These are phyloP conservation scores for Bombyx mandarina DNA, from an alignment of 1,140 invertebrate genomes.

Conservation along the genomic window DNA sequence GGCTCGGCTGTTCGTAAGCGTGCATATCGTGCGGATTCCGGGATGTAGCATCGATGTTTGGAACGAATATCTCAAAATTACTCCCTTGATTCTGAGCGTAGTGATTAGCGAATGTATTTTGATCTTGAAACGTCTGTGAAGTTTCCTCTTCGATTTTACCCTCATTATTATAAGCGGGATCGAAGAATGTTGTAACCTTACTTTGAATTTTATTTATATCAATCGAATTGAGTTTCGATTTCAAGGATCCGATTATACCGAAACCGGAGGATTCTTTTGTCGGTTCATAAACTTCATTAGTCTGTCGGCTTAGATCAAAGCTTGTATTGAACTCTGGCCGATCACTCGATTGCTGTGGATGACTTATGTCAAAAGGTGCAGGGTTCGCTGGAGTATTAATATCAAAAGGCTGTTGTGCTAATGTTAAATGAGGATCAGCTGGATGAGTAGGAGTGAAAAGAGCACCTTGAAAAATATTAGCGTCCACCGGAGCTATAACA, in stretches of 20 bases:
- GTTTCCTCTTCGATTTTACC: slow-evolving; percentile 18
- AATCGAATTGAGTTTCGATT: slow-evolving; percentile 56
- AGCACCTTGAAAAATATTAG: slow-evolving; percentile 33
- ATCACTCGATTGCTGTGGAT: slow-evolving; percentile 6
- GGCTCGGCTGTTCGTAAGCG: background rate
- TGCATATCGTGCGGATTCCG: too few relatives aligned
- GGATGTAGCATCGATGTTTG: slow-evolving; percentile 6
- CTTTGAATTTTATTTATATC: slow-evolving; percentile 65
- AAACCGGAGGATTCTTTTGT: slow-evolving; percentile 40
- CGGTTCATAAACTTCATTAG: slow-evolving; percentile 34
- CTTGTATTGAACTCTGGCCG: slow-evolving; percentile 31
- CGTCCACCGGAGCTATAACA: slow-evolving; percentile 26
- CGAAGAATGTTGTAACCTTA: slow-evolving; percentile 63
- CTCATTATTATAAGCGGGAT: slow-evolving; percentile 54
- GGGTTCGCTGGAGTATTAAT: slow-evolving; percentile 16
- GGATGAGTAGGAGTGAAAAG: slow-evolving; percentile 36
- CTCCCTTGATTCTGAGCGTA: slow-evolving; percentile 7
- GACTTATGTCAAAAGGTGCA: slow-evolving; percentile 20
- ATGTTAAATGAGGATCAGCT: slow-evolving; percentile 4
- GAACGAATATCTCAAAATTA: slow-evolving; percentile 28
- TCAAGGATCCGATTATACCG: slow-evolving; percentile 57
- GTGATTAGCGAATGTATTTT: slow-evolving; percentile 5
- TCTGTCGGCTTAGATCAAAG: slow-evolving; percentile 50
- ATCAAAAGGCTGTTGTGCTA: slow-evolving; percentile 22
- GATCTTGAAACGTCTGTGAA: slow-evolving; percentile 14